A percentile compares a stretch with the other conserved stretches of the same genome.
phyloP scores from a whole-genome alignment of 2,113 vertebrate genomes.

The Bufo bufo region DNA sequence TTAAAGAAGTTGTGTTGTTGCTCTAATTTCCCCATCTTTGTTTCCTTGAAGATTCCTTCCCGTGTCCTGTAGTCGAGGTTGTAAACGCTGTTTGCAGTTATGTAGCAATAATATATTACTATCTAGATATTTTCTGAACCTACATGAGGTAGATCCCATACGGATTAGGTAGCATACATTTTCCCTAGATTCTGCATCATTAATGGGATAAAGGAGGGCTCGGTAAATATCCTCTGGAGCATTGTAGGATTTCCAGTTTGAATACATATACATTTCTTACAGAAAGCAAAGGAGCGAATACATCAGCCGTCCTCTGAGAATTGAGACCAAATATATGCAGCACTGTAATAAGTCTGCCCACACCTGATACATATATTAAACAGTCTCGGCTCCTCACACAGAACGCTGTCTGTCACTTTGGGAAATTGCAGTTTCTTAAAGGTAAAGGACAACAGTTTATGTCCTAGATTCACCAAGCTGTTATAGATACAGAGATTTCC shows the following conservation, averaged over 20 bases:
- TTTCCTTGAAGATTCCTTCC: neutral
- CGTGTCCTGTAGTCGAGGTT: neutral
- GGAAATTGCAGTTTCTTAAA: conserved; percentile 5
- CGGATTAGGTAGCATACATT: conserved; percentile 45
- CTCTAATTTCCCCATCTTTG: neutral
- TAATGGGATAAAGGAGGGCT: conserved; percentile 44
- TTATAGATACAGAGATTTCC: neutral
- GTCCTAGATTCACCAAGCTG: neutral
- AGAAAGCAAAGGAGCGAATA: conserved; percentile 19
- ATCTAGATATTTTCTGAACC: conserved; percentile 20
- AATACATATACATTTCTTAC: conserved; percentile 51
- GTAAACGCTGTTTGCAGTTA: neutral
- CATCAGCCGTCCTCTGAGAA: conserved; percentile 20
- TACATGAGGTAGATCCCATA: neutral
- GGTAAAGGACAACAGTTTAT: neutral
- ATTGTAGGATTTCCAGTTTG: conserved; percentile 45
- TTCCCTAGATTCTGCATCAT: conserved; percentile 43
- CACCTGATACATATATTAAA: conserved; percentile 46
- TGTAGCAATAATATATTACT: conserved; percentile 16
- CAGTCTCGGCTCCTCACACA: neutral
- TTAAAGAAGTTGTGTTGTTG: neutral
- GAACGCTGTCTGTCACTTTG: neutral
- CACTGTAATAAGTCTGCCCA: conserved; percentile 18
- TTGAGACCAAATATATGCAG: conserved; percentile 32
- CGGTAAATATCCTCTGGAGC: conserved; percentile 35